Evolutionary conservation across 2,888 invertebrate species (phyloP).

Genomic region (Lagria hirta): DNA sequence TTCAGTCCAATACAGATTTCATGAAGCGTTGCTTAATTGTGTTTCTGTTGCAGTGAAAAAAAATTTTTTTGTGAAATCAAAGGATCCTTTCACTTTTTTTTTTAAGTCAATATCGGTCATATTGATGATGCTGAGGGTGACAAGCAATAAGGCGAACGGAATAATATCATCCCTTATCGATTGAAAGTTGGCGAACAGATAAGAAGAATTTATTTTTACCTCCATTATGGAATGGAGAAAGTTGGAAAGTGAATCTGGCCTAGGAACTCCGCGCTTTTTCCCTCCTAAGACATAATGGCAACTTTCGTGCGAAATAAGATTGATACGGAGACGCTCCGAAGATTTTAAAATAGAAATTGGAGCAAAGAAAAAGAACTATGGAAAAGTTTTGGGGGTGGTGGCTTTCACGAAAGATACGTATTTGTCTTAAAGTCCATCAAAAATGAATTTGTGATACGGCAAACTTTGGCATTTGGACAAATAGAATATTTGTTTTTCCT

Average conservation of each 20-base stretch:
- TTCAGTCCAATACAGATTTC: conserved; percentile 18
- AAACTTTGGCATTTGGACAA: conserved; percentile 6
- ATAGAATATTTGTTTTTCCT: too few relatives aligned
- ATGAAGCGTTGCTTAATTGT: conserved; percentile 22
- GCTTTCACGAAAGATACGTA: conserved; percentile 3
- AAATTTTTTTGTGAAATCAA: too few relatives aligned
- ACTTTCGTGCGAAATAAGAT: conserved; percentile 12
- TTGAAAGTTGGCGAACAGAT: conserved; percentile 27
- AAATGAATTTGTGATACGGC: conserved; percentile 5
- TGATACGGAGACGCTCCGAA: conserved; percentile 20
- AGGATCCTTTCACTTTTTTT: conserved; percentile 41
- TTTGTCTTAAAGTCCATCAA: conserved; percentile 11
- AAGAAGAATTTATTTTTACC: conserved; percentile 32
- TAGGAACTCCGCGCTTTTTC: conserved; percentile 12
- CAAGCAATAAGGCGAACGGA: conserved; percentile 42
- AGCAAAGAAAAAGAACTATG: conserved; percentile 10
- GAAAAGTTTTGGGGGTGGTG: conserved; percentile 4
- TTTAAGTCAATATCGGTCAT: conserved; percentile 47
- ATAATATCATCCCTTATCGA: conserved; percentile 42
- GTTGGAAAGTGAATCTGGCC: conserved; percentile 32
- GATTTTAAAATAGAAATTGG: conserved; percentile 20
- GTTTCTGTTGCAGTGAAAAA: conserved; percentile 14
- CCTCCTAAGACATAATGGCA: conserved; percentile 8
- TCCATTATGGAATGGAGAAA: conserved; percentile 18
- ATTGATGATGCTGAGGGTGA: conserved; percentile 45